Evolutionary conservation across 2,888 invertebrate species (phyloP).

Genomic region (Eristalinus aeneus): DNA sequence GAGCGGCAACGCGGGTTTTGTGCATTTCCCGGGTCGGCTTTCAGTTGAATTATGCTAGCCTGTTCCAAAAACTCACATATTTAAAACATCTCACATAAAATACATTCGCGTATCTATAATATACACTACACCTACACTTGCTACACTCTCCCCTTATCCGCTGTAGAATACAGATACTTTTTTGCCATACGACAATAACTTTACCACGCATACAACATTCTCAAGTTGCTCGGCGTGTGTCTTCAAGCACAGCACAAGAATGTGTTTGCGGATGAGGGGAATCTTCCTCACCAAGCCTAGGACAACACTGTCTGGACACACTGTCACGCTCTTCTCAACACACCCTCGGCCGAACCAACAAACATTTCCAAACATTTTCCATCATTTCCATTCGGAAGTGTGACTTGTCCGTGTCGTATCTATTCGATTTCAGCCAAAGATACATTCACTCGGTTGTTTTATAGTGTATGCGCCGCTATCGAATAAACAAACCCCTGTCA

Average conservation of each 20-base stretch:
- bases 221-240: constrained; percentile 27
- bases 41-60: constrained; percentile 43
- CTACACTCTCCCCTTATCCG: constrained; percentile 34
- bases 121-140: not conserved
- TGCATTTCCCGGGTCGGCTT: not conserved
- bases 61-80: constrained; percentile 65
- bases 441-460: not conserved
- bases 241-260: constrained; percentile 14
- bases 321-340: constrained; percentile 7
- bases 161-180: constrained; percentile 42
- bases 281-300: constrained; percentile 47
- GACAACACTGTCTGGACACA: constrained; percentile 43
- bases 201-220: constrained; percentile 58
- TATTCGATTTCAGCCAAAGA: not conserved
- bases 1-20: not conserved
- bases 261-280: constrained; percentile 58
- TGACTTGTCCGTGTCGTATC: not conserved
- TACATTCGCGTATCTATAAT: constrained; percentile 36
- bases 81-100: constrained; percentile 50
- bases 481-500: constrained; percentile 12
- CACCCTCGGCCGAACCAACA: not conserved
- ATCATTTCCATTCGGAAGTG: not conserved
- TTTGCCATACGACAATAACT: constrained; percentile 39
- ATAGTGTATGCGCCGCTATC: not conserved
- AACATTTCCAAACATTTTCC: not conserved